phyloP scores from a whole-genome alignment of 2,797 vertebrate species.

The Saxicola maurus region DNA sequence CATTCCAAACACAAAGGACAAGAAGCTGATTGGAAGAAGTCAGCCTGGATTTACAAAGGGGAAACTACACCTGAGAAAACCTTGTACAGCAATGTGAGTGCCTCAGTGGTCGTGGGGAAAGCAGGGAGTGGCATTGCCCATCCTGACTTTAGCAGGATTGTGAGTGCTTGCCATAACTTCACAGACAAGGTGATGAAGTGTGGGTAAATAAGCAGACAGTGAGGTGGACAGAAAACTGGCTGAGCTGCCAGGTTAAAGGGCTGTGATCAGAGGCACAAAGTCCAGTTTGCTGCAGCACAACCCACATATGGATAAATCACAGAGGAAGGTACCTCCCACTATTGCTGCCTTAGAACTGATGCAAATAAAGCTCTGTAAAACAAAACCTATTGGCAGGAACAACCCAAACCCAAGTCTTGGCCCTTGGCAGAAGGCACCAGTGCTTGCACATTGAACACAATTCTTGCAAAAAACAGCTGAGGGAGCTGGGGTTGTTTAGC shows the following conservation, averaged over 20 bases:
- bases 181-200: neutral
- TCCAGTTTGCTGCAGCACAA: neutral
- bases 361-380: neutral
- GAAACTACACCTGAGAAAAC: neutral
- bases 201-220: neutral
- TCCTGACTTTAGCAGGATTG: neutral
- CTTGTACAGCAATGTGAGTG: fast-evolving
- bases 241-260: neutral
- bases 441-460: neutral
- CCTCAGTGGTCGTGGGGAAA: neutral
- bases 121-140: neutral
- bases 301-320: fast-evolving
- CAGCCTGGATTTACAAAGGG: neutral
- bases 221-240: neutral
- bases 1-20: neutral
- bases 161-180: neutral
- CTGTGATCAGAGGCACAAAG: neutral
- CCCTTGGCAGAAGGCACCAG: neutral
- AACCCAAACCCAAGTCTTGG: neutral
- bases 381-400: neutral
- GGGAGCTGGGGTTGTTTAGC: neutral
- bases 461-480: neutral
- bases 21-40: neutral
- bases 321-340: neutral
- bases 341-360: neutral